Evolutionary conservation across 2,113 vertebrate species (phyloP), one percentile per base, ranked within the genome.

Genomic region (Accipiter virgatus): DNA sequence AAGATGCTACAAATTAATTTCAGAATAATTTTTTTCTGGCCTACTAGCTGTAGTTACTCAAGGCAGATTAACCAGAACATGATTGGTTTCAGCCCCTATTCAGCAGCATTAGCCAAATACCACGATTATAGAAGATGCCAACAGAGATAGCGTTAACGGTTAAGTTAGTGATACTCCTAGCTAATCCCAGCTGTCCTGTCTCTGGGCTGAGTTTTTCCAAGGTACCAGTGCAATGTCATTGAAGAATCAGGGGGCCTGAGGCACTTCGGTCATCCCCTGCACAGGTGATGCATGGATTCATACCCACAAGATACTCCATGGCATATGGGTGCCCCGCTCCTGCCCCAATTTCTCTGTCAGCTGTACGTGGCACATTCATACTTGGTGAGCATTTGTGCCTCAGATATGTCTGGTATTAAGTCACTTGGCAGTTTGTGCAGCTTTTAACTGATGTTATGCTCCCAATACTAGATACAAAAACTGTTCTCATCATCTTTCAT

Each of bases 11-110:
- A 96, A 87, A 89, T 93, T 95, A 27, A 97, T 96, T 96, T 97
- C 93, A 95, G 96, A 97, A 88, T 88, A 25, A 52, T 97, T 96
- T 94, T 97, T 92, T 97, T 98, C 96, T 13, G 11, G 81, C 81
- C 86, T 86, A 47, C 90, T 96, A 97, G 96, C 95, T 98, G 92
- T 63, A 86, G 90, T 88, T 96, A 77, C 93, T 98, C 95, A 96
- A 88, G 83, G 74, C 81, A 95, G 88, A 97, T 97, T 97, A 97
- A 97, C 65, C 63, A 96, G 97, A 97, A 88, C 50, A 26, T 65
- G 93, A 48, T 50, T 83, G 61, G 70, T 91, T 96, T 97, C 88
- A 97, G 75, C 50, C 73, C 70, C 91, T 94, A 40, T 83, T 90
- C 53, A 78, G 82, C 93, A 96, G 38, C 70, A 63, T 36, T 86